A percentile compares a stretch with the other conserved stretches of the same genome.
phyloP scores from a whole-genome alignment of 2,113 vertebrate species.

The Phalacrocorax pelagicus region DNA sequence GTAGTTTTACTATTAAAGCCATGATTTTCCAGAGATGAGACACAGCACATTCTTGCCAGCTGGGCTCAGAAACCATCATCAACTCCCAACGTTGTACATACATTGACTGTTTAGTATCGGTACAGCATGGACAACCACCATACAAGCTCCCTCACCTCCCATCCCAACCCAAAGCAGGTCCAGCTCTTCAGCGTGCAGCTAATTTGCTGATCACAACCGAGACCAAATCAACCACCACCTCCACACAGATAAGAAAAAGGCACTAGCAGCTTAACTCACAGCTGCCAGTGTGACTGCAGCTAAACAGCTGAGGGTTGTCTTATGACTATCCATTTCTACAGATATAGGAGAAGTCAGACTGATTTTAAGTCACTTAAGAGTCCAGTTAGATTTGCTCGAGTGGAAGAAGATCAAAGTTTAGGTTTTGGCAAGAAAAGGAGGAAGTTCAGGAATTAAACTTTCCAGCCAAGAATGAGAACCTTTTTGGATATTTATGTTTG shows the following conservation, averaged over 20 bases:
- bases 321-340: neutral
- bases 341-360: neutral
- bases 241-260: neutral
- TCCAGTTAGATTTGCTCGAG: neutral
- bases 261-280: neutral
- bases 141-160: neutral
- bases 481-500: neutral
- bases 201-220: neutral
- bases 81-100: accelerated
- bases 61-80: neutral
- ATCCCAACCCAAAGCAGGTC: neutral
- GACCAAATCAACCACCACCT: neutral
- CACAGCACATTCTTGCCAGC: neutral
- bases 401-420: neutral
- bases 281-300: neutral
- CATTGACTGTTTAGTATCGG: neutral
- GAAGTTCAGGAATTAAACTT: neutral
- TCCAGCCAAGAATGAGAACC: neutral
- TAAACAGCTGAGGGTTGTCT: neutral
- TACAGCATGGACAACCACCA: neutral
- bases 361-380: neutral
- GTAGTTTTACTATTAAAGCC: neutral
- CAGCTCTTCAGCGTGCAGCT: neutral
- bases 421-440: neutral
- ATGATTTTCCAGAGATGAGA: neutral